A percentile compares a stretch with the other conserved stretches of the same genome.
Conservation (phyloP, 2,113 vertebrate genomes). For the Lethenteron camtschaticum region DNA sequence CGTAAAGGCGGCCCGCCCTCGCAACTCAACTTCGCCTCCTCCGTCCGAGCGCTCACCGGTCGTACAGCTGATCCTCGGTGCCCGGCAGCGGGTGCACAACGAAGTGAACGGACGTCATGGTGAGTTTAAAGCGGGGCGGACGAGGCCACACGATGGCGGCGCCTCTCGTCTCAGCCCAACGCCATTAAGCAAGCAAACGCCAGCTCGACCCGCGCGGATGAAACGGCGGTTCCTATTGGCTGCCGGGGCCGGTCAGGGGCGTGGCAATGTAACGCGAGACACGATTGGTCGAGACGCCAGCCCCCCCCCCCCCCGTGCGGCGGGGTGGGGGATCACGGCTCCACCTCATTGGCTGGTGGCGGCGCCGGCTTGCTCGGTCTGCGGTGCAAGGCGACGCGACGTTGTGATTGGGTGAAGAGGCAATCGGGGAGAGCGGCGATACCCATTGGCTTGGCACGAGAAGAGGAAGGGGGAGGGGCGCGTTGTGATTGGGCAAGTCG, state of each 20-base stretch:
- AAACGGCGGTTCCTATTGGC: slow-evolving; percentile 77
- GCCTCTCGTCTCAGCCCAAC: slow-evolving; percentile 21
- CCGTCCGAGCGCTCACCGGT: slow-evolving; percentile 36
- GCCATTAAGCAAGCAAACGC: slow-evolving; percentile 22
- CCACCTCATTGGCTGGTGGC: no score
- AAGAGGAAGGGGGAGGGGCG: no score
- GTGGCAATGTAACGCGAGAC: slow-evolving; percentile 9
- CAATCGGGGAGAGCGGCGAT: no score
- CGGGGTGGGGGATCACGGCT: no score
- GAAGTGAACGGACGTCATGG: slow-evolving; percentile 93
- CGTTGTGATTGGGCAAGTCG: no score
- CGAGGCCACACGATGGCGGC: slow-evolving; percentile 13
- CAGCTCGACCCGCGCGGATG: slow-evolving; percentile 44
- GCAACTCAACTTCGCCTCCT: background rate
- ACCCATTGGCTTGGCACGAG: no score
- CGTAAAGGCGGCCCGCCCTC: no score
- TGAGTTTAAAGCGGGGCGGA: slow-evolving; percentile 22
- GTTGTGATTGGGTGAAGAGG: no score
- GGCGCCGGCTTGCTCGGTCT: no score
- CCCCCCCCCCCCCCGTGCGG: slow-evolving; percentile 18
- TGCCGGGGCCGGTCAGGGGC: slow-evolving; percentile 27
- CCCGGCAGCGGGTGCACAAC: slow-evolving; percentile 88
- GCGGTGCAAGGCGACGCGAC: no score
- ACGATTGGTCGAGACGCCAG: slow-evolving; percentile 8
- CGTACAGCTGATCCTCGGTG: slow-evolving; percentile 93